These are phyloP conservation scores for Mystacornis crossleyi DNA, from an alignment of 2,113 vertebrate species.

Conservation along the genomic window DNA sequence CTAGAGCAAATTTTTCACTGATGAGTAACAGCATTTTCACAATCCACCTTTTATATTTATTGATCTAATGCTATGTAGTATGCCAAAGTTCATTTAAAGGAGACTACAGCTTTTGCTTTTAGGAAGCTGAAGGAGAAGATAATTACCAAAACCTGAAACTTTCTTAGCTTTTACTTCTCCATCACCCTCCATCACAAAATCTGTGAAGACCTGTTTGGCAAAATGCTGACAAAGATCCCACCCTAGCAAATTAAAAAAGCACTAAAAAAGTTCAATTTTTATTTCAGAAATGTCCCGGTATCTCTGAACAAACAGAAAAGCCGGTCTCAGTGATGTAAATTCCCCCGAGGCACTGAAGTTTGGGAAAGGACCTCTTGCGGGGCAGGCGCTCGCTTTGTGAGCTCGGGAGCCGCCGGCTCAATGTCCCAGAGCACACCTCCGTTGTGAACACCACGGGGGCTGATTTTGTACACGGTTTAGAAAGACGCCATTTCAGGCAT, in stretches of 20 bases:
- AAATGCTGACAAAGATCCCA: neutral
- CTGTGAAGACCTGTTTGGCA: neutral
- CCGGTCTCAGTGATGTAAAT: neutral
- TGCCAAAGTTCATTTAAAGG: constrained; percentile 79
- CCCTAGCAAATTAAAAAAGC: neutral
- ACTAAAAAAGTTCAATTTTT: neutral
- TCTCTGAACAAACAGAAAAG: neutral
- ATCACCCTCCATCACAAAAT: neutral
- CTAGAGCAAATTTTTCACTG: constrained; percentile 75
- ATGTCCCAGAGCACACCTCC: rapidly evolving
- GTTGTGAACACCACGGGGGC: rapidly evolving
- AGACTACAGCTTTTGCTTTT: constrained; percentile 24
- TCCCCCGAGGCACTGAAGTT: neutral
- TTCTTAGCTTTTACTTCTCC: neutral
- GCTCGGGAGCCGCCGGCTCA: rapidly evolving
- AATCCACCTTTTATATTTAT: constrained; percentile 75
- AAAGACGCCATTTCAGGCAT: neutral
- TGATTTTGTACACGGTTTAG: rapidly evolving
- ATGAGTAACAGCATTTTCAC: constrained; percentile 77
- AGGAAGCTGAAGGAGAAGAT: neutral
- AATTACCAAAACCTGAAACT: neutral
- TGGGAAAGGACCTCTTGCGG: rapidly evolving
- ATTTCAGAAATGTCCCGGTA: neutral
- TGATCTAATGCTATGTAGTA: constrained; percentile 38
- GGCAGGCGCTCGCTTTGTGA: rapidly evolving